Conservation (phyloP, 2,888 invertebrate species). For the Tachina fera region DNA sequence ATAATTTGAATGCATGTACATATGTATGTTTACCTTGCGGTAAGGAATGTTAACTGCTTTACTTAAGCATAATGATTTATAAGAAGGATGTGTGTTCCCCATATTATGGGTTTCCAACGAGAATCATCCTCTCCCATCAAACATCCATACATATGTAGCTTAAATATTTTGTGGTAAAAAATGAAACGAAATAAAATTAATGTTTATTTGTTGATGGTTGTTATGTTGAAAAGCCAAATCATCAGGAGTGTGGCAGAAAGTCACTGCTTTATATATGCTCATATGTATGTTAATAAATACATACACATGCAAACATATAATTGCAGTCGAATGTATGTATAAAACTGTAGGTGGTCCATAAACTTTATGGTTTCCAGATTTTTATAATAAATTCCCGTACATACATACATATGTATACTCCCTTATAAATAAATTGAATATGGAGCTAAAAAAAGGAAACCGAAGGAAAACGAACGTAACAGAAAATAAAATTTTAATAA, state of each 20-base stretch:
- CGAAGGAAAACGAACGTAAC: conserved; percentile 34
- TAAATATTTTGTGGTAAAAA: conserved; percentile 29
- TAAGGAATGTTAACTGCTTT: conserved; percentile 56
- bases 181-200: conserved; percentile 63
- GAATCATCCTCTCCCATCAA: conserved; percentile 43
- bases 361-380: conserved; percentile 62
- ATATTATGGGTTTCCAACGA: conserved; percentile 42
- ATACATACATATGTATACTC: neutral
- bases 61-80: conserved; percentile 59
- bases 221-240: conserved; percentile 70
- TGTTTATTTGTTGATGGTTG: conserved; percentile 71
- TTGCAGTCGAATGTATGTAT: conserved; percentile 42
- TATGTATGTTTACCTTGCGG: conserved; percentile 61
- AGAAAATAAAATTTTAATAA: conserved; percentile 64
- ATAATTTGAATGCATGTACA: conserved; percentile 25
- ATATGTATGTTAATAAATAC: neutral
- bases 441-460: conserved; percentile 27
- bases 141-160: conserved; percentile 8
- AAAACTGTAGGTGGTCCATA: conserved; percentile 67
- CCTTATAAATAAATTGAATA: neutral
- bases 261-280: conserved; percentile 9
- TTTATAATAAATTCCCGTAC: conserved; percentile 46
- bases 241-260: conserved; percentile 46
- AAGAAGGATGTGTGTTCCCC: conserved; percentile 27
- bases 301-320: conserved; percentile 8